Evolutionary conservation across 2,113 vertebrate species (phyloP).

Genomic region (Otolemur garnettii): DNA sequence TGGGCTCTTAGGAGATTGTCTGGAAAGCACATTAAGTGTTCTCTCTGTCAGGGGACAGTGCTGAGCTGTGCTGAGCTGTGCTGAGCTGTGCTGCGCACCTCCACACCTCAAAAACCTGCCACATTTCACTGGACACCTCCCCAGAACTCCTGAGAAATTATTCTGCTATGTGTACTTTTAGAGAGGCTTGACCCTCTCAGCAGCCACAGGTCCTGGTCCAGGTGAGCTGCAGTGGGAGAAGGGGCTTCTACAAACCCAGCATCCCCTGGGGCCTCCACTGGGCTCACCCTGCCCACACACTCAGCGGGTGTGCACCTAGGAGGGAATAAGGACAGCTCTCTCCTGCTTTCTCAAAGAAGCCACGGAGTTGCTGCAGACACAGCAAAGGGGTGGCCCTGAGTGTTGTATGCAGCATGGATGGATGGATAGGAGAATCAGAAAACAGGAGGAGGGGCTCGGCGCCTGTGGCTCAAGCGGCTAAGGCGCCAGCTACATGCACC

Average conservation of each 20-base stretch:
- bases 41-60: neutral
- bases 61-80: neutral
- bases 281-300: too few relatives aligned
- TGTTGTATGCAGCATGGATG: neutral
- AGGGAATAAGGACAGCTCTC: neutral
- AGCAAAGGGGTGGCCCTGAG: neutral
- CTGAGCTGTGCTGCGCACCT: too few relatives aligned
- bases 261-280: neutral
- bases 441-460: neutral
- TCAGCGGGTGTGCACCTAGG: too few relatives aligned
- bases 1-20: neutral
- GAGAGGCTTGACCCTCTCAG: neutral
- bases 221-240: neutral
- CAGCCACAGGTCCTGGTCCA: neutral
- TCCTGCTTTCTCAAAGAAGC: neutral
- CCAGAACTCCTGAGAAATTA: neutral
- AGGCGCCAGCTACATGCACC: too few relatives aligned
- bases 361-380: neutral
- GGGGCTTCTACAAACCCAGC: neutral
- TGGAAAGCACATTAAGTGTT: neutral
- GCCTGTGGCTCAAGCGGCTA: too few relatives aligned
- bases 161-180: neutral
- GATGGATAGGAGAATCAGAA: too few relatives aligned
- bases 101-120: neutral
- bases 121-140: neutral